Evolutionary conservation across 2,113 vertebrate species (phyloP).

Genomic region (Osmerus mordax): DNA sequence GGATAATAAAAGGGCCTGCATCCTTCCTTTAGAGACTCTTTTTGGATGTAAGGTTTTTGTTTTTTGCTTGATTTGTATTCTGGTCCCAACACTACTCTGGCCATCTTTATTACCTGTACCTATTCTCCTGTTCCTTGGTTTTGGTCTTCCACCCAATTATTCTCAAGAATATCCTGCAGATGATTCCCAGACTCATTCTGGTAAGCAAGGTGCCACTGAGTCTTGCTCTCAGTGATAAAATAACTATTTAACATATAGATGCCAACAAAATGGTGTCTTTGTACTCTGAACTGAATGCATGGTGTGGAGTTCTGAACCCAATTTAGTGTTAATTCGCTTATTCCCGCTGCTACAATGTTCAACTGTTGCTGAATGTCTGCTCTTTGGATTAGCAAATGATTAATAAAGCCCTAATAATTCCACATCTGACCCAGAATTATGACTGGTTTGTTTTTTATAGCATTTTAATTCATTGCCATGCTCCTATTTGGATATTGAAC

Average conservation of each 20-base stretch:
- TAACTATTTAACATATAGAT: constrained; percentile 33
- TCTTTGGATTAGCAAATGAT: constrained; percentile 71
- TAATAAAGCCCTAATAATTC: constrained; percentile 73
- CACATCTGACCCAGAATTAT: constrained; percentile 37
- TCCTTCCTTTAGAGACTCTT: constrained; percentile 52
- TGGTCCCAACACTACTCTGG: constrained; percentile 19
- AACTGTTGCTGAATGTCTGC: constrained; percentile 77
- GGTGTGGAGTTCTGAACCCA: constrained; percentile 63
- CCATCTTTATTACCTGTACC: constrained; percentile 24
- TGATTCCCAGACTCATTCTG: constrained; percentile 27
- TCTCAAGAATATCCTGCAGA: constrained; percentile 29
- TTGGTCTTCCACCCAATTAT: constrained; percentile 16
- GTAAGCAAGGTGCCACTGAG: constrained; percentile 48
- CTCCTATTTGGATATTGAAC: too few species aligned
- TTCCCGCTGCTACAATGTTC: constrained; percentile 73
- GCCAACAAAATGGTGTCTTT: constrained; percentile 40
- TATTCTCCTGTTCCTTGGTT: neutral
- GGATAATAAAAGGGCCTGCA: constrained; percentile 64
- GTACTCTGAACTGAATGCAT: constrained; percentile 64
- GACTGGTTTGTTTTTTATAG: neutral
- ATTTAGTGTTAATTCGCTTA: constrained; percentile 63
- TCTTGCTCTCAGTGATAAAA: constrained; percentile 37
- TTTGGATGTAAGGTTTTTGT: constrained; percentile 36
- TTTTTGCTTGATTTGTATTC: constrained; percentile 37
- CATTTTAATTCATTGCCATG: too few species aligned